phyloP scores from a whole-genome alignment of 1,140 invertebrate genomes.

The Macrosteles quadrilineatus region DNA sequence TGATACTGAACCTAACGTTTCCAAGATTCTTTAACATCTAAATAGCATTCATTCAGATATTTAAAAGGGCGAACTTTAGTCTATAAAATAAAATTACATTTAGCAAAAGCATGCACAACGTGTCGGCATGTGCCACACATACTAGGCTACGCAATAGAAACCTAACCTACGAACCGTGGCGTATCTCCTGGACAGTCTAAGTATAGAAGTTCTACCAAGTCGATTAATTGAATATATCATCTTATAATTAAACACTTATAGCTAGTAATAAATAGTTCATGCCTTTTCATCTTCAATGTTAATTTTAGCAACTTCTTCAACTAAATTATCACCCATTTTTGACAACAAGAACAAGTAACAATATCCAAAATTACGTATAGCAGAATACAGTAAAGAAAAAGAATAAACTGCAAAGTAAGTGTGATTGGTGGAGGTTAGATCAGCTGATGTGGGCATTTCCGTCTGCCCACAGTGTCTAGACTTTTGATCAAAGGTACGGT shows the following conservation, averaged over 20 bases:
- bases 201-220: neutral
- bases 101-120: neutral
- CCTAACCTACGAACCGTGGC: constrained; percentile 7
- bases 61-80: no score
- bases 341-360: neutral
- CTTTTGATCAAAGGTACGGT: no score
- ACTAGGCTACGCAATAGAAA: neutral
- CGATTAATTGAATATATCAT: neutral
- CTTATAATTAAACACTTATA: neutral
- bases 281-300: constrained; percentile 11
- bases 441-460: no score
- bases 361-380: no score
- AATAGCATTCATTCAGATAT: no score
- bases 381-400: no score
- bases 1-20: no score
- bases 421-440: no score
- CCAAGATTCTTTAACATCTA: no score
- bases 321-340: neutral
- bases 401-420: no score
- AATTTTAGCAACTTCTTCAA: neutral
- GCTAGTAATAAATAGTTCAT: neutral
- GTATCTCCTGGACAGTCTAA: neutral
- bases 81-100: no score
- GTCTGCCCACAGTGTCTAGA: no score
- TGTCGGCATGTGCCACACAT: constrained; percentile 2